phyloP scores from a whole-genome alignment of 1,140 invertebrate species.

The Drosophila athabasca region DNA sequence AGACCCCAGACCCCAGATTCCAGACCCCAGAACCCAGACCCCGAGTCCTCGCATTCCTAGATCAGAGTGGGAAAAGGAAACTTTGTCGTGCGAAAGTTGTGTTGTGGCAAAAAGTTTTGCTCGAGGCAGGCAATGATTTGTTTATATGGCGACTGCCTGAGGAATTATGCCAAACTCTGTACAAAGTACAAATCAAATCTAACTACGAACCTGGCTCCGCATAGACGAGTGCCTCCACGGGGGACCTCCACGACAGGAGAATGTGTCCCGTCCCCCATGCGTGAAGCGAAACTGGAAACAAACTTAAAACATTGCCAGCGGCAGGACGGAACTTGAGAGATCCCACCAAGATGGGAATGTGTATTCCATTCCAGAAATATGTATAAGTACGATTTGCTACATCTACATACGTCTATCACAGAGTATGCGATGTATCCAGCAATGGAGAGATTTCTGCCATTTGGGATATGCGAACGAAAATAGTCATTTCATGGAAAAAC shows the following conservation, averaged over 20 bases:
- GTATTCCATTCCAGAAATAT: too few species aligned
- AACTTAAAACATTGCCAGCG: constrained; percentile 19
- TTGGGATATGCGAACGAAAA: too few species aligned
- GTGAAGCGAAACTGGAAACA: constrained; percentile 29
- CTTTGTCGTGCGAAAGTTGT: constrained; percentile 62
- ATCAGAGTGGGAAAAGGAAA: constrained; percentile 26
- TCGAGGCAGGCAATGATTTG: constrained; percentile 59
- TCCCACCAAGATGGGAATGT: neutral
- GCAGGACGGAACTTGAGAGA: neutral
- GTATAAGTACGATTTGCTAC: too few species aligned
- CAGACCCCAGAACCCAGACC: too few species aligned
- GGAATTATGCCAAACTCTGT: constrained; percentile 50
- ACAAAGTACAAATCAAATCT: constrained; percentile 58
- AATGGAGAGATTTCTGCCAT: too few species aligned
- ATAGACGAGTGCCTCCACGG: constrained; percentile 8
- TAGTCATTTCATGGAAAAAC: too few species aligned
- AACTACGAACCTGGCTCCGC: constrained; percentile 30
- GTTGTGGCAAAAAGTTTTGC: constrained; percentile 48
- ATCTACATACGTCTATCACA: too few species aligned
- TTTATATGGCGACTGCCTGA: constrained; percentile 53
- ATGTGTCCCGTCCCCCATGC: neutral
- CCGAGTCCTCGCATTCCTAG: neutral
- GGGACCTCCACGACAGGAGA: neutral
- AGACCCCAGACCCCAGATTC: neutral
- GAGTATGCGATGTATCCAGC: too few species aligned